A percentile compares a stretch with the other conserved stretches of the same genome.
Conservation (phyloP, 1,140 invertebrate genomes). For the Rhopalosiphum padi region DNA sequence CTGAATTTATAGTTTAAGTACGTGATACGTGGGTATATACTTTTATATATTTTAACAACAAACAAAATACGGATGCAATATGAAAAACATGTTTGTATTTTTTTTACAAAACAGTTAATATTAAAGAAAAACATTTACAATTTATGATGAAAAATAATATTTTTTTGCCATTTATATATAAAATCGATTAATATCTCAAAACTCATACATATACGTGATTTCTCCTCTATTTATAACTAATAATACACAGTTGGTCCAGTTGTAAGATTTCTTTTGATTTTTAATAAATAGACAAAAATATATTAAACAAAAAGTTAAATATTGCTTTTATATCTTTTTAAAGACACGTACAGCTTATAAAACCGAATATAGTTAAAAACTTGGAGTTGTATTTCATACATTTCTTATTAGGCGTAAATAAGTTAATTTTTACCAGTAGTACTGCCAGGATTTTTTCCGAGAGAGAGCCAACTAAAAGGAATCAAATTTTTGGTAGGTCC, state of each 20-base stretch:
- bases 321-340: not conserved
- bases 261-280: not conserved
- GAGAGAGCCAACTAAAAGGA: not conserved
- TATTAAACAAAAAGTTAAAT: not conserved
- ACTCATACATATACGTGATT: not conserved
- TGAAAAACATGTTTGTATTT: not conserved
- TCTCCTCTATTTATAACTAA: not conserved
- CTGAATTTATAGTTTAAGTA: not conserved
- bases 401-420: not conserved
- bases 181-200: not conserved
- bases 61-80: not conserved
- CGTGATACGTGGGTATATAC: not conserved
- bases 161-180: not conserved
- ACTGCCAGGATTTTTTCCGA: not conserved
- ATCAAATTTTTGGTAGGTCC: not conserved
- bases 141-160: not conserved
- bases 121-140: not conserved
- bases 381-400: not conserved
- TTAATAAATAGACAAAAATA: not conserved
- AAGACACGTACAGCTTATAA: not conserved
- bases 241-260: not conserved
- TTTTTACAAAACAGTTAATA: not conserved
- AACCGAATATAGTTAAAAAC: not conserved
- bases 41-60: not conserved
- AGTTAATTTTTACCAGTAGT: not conserved